These are phyloP conservation scores for Geothlypis trichas DNA, from an alignment of 2,113 vertebrate species.

Conservation along the genomic window DNA sequence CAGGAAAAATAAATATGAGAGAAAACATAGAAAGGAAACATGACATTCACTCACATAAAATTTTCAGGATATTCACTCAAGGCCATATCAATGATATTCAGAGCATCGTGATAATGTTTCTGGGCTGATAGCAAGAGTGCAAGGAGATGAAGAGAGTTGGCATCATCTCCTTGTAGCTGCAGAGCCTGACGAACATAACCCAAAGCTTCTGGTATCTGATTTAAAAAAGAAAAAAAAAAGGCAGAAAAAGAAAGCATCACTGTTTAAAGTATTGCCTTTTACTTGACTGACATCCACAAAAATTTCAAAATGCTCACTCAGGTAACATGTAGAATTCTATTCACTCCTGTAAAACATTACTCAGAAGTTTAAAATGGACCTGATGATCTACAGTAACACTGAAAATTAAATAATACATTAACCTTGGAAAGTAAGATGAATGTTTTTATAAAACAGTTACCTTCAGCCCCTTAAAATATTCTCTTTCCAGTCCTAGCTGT, in stretches of 20 bases:
- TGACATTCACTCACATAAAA: slow-evolving; percentile 85
- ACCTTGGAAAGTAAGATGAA: neutral
- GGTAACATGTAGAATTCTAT: neutral
- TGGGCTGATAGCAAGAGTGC: slow-evolving; percentile 94
- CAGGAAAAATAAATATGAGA: neutral
- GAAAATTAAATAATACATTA: neutral
- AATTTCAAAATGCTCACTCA: neutral
- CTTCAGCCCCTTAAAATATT: neutral
- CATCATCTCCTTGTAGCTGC: slow-evolving; percentile 95
- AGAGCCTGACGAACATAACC: slow-evolving; percentile 96
- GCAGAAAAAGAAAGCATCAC: slow-evolving; percentile 10
- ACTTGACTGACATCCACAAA: neutral
- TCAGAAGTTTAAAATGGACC: neutral
- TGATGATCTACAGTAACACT: neutral
- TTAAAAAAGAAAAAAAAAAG: neutral
- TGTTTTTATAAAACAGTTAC: neutral
- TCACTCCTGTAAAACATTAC: neutral
- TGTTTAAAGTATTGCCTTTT: neutral
- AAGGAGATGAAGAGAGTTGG: slow-evolving; percentile 95
- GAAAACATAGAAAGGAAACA: neutral
- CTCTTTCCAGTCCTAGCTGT: neutral
- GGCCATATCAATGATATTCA: slow-evolving; percentile 98
- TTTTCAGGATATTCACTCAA: slow-evolving; percentile 97
- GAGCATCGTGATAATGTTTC: slow-evolving; percentile 95
- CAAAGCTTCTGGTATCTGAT: slow-evolving; percentile 95